phyloP scores from a whole-genome alignment of 2,113 vertebrate species.

The Carlito syrichta region DNA sequence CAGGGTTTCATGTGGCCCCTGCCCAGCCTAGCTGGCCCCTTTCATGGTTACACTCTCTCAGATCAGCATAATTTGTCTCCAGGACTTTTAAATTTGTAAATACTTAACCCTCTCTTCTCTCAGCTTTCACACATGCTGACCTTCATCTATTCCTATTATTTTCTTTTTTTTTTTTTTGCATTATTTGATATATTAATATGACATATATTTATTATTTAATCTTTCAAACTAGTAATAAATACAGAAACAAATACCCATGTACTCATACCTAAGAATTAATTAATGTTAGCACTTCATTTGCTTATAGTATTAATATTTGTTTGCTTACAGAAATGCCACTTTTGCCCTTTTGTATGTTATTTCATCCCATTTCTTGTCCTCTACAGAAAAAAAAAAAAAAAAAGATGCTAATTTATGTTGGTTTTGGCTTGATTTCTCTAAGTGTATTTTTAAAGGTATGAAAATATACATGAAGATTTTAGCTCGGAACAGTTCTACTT shows the following conservation, averaged over 20 bases:
- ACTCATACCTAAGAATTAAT: neutral
- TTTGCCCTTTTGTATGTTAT: neutral
- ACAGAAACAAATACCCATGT: neutral
- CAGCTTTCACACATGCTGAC: neutral
- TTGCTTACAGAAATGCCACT: neutral
- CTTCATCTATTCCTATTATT: neutral
- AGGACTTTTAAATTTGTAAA: neutral
- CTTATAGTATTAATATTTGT: neutral
- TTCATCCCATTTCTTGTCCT: neutral
- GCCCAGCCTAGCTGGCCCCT: neutral
- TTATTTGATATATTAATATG: neutral
- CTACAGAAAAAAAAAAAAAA: neutral
- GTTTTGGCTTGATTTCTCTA: conserved; percentile 1
- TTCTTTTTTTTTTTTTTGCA: too few relatives aligned
- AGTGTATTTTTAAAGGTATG: neutral
- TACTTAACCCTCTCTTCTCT: neutral
- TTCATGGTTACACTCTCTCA: neutral
- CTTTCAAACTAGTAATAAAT: neutral
- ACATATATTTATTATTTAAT: neutral
- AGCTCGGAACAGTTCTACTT: neutral
- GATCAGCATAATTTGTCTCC: neutral
- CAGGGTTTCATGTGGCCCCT: neutral
- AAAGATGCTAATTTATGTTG: neutral
- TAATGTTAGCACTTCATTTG: neutral
- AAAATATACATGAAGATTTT: neutral